phyloP scores from a whole-genome alignment of 23 tunicate genomes.

The Ascidia mentula region DNA sequence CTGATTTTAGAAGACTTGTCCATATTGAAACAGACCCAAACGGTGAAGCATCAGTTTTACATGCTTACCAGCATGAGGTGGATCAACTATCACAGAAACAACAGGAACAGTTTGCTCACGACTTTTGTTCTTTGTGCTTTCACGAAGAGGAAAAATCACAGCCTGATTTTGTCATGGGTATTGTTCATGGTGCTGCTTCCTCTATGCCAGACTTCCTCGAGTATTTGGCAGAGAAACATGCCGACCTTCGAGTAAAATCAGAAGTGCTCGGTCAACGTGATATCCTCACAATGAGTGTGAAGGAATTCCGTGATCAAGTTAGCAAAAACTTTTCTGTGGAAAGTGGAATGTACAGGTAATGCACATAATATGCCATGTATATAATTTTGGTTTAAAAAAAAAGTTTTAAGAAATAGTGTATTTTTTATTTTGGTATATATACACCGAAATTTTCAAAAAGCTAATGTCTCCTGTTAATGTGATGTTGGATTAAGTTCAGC shows the following conservation, averaged over 20 bases:
- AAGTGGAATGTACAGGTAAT: slow-evolving; percentile 95
- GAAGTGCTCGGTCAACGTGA: slow-evolving; percentile 90
- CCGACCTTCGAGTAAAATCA: slow-evolving; percentile 67
- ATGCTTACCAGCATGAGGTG: slow-evolving; percentile 83
- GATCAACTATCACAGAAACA: slow-evolving; percentile 46
- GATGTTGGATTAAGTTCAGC: too few relatives aligned
- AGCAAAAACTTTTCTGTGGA: slow-evolving; percentile 59
- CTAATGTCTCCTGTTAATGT: too few relatives aligned
- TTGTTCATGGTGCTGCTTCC: slow-evolving; percentile 74
- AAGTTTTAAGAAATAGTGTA: too few relatives aligned
- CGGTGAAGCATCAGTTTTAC: slow-evolving; percentile 87
- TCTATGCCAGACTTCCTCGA: slow-evolving; percentile 85
- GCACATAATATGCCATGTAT: too few relatives aligned
- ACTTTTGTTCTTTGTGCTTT: slow-evolving; percentile 77
- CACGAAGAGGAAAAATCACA: slow-evolving; percentile 39
- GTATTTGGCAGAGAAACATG: slow-evolving; percentile 75
- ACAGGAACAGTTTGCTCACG: slow-evolving; percentile 64
- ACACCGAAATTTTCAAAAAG: too few relatives aligned
- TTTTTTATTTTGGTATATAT: too few relatives aligned
- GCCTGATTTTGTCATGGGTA: slow-evolving; percentile 90
- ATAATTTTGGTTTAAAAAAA: too few relatives aligned
- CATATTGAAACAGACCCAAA: slow-evolving; percentile 90
- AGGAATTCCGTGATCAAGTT: slow-evolving; percentile 75
- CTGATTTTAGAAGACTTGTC: slow-evolving; percentile 61
- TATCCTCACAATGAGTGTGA: slow-evolving; percentile 55